These are phyloP conservation scores for Ursus arctos DNA, from an alignment of 2,113 vertebrate genomes.

Conservation along the genomic window DNA sequence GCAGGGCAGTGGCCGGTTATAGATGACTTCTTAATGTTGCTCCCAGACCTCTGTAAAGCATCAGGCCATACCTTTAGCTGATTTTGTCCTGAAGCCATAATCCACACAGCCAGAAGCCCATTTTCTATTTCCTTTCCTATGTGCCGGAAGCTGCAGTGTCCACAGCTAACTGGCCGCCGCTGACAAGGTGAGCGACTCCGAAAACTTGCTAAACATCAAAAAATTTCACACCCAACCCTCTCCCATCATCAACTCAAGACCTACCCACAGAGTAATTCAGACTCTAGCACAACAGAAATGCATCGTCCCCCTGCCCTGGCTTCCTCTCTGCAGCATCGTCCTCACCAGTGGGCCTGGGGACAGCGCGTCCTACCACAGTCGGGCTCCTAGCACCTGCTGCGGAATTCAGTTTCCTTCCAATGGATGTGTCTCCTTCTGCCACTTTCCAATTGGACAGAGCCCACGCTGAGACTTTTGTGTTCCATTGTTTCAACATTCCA, in stretches of 20 bases:
- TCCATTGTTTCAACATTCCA: neutral
- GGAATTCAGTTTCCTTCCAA: neutral
- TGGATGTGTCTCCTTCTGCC: neutral
- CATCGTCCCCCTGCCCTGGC: neutral
- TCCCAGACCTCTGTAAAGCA: neutral
- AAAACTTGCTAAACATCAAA: neutral
- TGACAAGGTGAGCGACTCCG: neutral
- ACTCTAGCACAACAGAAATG: no score
- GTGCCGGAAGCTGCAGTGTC: neutral
- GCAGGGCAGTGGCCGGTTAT: neutral
- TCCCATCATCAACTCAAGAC: neutral
- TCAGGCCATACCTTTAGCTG: neutral
- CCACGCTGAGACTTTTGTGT: neutral
- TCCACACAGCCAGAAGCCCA: neutral
- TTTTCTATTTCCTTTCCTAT: neutral
- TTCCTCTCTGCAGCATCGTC: neutral
- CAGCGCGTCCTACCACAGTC: neutral
- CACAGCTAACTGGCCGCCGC: neutral
- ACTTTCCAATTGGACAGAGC: neutral
- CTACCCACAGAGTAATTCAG: neutral
- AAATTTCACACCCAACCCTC: neutral
- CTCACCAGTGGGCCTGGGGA: neutral
- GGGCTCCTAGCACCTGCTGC: accelerated
- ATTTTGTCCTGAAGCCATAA: neutral
- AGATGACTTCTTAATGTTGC: neutral